phyloP scores from a whole-genome alignment of 1,140 invertebrate genomes.

The Lepidurus apus region DNA sequence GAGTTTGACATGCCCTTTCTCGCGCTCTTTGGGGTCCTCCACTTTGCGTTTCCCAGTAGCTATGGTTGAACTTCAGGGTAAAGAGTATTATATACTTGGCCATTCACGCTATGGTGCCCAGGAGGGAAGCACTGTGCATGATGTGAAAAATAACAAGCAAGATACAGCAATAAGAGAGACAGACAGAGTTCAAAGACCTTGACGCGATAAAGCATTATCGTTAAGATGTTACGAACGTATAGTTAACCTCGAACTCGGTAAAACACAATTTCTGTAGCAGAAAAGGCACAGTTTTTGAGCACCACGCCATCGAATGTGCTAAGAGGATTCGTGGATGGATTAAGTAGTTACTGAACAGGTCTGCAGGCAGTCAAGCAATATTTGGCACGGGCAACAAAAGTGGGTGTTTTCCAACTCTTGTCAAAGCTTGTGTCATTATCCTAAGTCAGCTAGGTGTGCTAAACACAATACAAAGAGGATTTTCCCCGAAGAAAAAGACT shows the following conservation, averaged over 20 bases:
- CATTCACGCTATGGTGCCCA: not conserved
- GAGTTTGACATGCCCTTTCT: constrained; percentile 2
- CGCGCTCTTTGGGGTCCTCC: not conserved
- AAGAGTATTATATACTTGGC: not conserved
- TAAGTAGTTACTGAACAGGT: not conserved
- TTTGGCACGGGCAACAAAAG: not conserved
- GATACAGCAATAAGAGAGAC: not conserved
- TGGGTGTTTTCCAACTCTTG: constrained; percentile 2
- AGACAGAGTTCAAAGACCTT: not conserved
- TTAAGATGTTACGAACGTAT: not conserved
- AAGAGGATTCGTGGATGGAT: not conserved
- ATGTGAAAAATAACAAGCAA: not conserved
- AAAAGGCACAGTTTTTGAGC: too few relatives aligned
- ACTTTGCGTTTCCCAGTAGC: not conserved
- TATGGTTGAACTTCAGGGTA: not conserved
- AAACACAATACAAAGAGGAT: not conserved
- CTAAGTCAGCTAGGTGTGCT: not conserved
- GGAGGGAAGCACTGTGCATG: not conserved
- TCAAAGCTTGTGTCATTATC: not conserved
- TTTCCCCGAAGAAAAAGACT: not conserved
- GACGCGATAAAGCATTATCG: not conserved
- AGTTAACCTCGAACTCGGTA: not conserved
- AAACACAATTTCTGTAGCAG: not conserved
- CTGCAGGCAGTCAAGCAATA: not conserved
- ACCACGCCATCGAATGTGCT: too few relatives aligned